phyloP scores from a whole-genome alignment of 35 echinoderm and acorn worm genomes.

The Lytechinus pictus region DNA sequence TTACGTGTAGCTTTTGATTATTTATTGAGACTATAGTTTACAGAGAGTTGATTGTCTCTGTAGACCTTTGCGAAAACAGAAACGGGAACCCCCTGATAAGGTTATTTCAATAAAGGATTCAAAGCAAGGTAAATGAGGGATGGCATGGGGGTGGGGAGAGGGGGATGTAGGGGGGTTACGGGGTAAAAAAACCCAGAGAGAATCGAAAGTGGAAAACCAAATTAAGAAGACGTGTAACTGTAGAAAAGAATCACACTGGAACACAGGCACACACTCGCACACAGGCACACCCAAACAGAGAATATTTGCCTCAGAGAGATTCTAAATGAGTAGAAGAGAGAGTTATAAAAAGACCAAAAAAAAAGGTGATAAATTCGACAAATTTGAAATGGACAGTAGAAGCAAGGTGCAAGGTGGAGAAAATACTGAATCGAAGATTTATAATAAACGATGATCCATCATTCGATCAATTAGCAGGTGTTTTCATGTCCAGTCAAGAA shows the following conservation, averaged over 20 bases:
- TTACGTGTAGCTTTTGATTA: slow-evolving; percentile 77
- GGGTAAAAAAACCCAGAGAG: background rate
- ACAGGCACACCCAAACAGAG: background rate
- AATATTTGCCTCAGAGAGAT: background rate
- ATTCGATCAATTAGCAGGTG: background rate
- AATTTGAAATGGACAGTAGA: background rate
- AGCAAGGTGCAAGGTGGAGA: background rate
- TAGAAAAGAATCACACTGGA: background rate
- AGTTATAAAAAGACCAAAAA: background rate
- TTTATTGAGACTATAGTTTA: slow-evolving; percentile 80
- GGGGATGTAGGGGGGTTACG: background rate
- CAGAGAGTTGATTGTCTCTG: slow-evolving; percentile 53
- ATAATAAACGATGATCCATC: background rate
- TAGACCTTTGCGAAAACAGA: too few relatives aligned
- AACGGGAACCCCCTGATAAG: too few relatives aligned
- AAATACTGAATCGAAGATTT: background rate
- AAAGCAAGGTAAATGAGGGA: background rate
- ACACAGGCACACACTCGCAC: background rate
- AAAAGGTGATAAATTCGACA: background rate
- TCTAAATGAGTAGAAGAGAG: background rate
- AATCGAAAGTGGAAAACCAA: background rate
- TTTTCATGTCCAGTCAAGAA: background rate
- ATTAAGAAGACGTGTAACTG: background rate
- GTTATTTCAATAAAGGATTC: slow-evolving; percentile 6
- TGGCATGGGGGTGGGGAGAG: background rate